Base-by-base conservation (phyloP, 1,140 invertebrate species). In the Heliconius congener region DNA sequence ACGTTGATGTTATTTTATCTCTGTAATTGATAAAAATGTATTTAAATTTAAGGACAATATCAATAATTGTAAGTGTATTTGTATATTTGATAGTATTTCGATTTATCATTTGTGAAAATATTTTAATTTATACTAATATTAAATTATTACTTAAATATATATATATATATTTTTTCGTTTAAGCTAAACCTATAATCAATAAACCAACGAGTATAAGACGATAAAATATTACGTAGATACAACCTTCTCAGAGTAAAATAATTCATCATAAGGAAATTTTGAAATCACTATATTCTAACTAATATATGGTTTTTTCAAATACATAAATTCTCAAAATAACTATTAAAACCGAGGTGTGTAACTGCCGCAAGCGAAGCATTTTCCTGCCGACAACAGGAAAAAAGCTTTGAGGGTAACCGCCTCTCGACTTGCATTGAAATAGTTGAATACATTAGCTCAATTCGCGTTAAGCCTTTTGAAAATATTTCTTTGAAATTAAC, bases 1-100 rank as follows among this genome's bases (percentile, higher is more conserved):
- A 18, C 0, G 86, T 85, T 71, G 88, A 85, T n/a, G 84, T 85
- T 86, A 94, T 94, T 77, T 90, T 23, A 0, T 88, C 73, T n/a
- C 92, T 93, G 86, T 46, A 79, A 84, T 66, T 13, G 9, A 60
- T 46, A 52, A 2, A 16, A 13, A 46, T 46, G 9, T 46, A 19
- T 30, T 39, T 50, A 70, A 50, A 74, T 16, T 4, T 46, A 46
- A 13, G 42, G 42, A 37, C 1, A 37, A 37, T 37, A 37, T 37
- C 1, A 37, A 37, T 37, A 37, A 46, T 46, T 46, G 13, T 11
- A 46, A 46, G 3, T 46, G 42, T 46, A 46, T 46, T 1, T 46
- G 3, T 46, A 16, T 46, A 37, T 4, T 37, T 6, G 0, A 37
- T 37, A 37, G 34, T 37, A 37, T 37, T 37, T 37, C 6, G 0